These are phyloP conservation scores for Pediacus dermestoides DNA, from an alignment of 2,888 invertebrate genomes.

Conservation along the genomic window DNA sequence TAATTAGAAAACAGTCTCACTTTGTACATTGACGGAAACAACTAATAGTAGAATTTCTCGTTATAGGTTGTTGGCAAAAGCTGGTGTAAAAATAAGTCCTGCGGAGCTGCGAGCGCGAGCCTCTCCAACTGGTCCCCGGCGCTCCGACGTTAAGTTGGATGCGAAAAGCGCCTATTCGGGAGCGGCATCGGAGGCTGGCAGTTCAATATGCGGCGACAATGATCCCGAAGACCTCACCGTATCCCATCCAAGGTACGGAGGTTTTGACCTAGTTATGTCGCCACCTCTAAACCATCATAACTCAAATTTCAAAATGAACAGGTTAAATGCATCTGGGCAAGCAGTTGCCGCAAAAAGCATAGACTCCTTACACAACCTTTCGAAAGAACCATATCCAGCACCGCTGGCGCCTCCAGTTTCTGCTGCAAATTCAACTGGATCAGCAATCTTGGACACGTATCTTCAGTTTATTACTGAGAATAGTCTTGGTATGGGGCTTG, in stretches of 20 bases:
- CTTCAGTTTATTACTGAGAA: conserved; percentile 85
- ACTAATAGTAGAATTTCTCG: too few species aligned
- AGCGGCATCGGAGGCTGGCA: conserved; percentile 65
- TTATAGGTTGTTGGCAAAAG: conserved; percentile 74
- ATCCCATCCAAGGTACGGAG: conserved; percentile 54
- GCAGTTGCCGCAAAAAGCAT: conserved; percentile 66
- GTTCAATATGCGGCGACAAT: conserved; percentile 73
- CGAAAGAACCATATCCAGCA: conserved; percentile 67
- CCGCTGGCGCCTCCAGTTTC: conserved; percentile 51
- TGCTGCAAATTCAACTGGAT: conserved; percentile 59
- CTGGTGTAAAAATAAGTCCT: conserved; percentile 81
- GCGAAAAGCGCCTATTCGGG: conserved; percentile 66
- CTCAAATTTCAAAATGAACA: conserved; percentile 43
- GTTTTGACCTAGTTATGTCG: conserved; percentile 49
- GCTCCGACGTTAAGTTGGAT: conserved; percentile 75
- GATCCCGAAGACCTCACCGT: conserved; percentile 82
- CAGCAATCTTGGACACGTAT: conserved; percentile 81
- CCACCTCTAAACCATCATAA: conserved; percentile 50
- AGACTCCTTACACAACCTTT: conserved; percentile 60
- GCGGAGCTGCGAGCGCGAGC: conserved; percentile 80
- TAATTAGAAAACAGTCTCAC: too few species aligned
- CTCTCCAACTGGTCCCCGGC: conserved; percentile 78
- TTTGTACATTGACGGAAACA: conserved; percentile 2
- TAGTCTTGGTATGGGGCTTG: conserved; percentile 65
- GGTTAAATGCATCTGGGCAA: conserved; percentile 43